These are phyloP conservation scores for Chrysogorgia sp. DNA, from an alignment of 92 coral and sea anemone species.

Conservation along the genomic window DNA sequence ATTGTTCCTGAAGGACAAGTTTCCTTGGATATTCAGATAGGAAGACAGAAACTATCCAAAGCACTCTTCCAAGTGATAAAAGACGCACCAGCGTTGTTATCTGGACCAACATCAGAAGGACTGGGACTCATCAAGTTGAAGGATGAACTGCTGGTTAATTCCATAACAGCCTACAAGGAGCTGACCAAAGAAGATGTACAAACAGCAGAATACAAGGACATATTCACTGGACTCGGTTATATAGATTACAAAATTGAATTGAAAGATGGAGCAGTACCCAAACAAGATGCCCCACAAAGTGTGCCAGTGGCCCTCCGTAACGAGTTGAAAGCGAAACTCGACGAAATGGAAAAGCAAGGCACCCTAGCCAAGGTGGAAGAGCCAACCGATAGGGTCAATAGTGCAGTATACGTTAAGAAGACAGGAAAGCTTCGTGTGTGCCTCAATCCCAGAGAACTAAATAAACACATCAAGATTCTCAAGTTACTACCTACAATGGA, in stretches of 20 bases:
- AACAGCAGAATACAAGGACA: constrained; percentile 16
- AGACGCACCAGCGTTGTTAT: too few relatives aligned
- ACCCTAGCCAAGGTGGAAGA: background rate
- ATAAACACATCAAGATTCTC: too few relatives aligned
- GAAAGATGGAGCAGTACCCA: background rate
- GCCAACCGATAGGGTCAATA: background rate
- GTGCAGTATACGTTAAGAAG: constrained; percentile 15
- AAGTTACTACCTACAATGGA: constrained; percentile 41
- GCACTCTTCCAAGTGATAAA: constrained; percentile 9
- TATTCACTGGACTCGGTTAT: constrained; percentile 37
- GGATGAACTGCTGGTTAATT: too few relatives aligned
- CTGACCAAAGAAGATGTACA: constrained; percentile 14
- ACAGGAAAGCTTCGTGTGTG: background rate
- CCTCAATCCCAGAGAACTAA: constrained; percentile 10
- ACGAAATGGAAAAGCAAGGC: too few relatives aligned
- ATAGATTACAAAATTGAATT: constrained; percentile 30
- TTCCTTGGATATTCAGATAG: too few relatives aligned
- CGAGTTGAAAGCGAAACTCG: too few relatives aligned
- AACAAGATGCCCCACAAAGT: constrained; percentile 11
- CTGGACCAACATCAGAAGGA: too few relatives aligned
- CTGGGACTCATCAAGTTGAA: too few relatives aligned
- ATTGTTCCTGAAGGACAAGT: too few relatives aligned
- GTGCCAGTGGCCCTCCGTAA: constrained; percentile 1
- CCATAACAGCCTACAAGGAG: constrained; percentile 4
- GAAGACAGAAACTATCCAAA: constrained; percentile 25